Evolutionary conservation across 2,888 invertebrate genomes (phyloP).

Genomic region (Lamellibrachia columna): DNA sequence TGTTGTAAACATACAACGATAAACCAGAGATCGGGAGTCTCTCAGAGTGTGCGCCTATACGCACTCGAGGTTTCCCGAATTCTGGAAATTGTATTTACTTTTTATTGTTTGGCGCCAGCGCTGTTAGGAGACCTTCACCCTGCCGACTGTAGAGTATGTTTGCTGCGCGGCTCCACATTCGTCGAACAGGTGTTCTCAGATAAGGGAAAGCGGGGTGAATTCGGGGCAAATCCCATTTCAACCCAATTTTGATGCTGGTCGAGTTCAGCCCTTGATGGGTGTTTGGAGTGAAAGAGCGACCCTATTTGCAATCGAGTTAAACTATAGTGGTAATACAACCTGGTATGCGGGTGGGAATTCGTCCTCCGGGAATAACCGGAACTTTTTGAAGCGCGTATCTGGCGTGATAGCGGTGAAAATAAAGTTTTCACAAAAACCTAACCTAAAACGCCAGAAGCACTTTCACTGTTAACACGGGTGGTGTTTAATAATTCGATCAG

Average conservation of each 20-base stretch:
- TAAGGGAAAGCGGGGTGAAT: slow-evolving; percentile 10
- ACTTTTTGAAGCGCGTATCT: not conserved
- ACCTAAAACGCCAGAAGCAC: not conserved
- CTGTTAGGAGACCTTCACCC: not conserved
- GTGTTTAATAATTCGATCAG: not conserved
- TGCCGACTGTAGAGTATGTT: not conserved
- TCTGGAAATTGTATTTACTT: not conserved
- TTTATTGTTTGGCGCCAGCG: slow-evolving; percentile 6
- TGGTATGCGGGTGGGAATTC: not conserved
- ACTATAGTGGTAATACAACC: not conserved
- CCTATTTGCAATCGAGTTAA: not conserved
- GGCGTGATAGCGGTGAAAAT: not conserved
- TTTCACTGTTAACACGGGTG: not conserved
- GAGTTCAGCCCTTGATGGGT: not conserved
- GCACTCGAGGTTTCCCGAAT: not conserved
- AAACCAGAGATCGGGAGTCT: not conserved
- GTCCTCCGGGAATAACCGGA: not conserved
- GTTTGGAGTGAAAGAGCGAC: not conserved
- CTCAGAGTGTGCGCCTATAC: not conserved
- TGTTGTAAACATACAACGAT: not conserved
- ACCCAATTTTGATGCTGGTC: not conserved
- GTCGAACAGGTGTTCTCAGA: not conserved
- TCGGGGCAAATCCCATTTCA: not conserved
- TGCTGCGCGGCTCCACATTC: not conserved
- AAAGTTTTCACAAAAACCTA: not conserved